phyloP scores from a whole-genome alignment of 2,113 vertebrate species.

The Notothenia rossii region DNA sequence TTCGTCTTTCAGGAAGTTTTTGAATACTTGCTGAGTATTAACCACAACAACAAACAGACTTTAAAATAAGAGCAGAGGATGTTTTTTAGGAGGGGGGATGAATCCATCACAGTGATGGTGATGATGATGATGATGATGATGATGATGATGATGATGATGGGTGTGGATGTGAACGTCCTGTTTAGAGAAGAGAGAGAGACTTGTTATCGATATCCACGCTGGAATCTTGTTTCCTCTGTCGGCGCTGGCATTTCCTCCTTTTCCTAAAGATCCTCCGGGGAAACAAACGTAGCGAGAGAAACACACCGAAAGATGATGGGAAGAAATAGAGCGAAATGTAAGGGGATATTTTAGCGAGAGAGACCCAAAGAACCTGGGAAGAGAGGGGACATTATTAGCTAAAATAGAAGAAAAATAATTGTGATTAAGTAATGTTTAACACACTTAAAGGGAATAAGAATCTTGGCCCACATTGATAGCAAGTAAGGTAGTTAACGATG shows the following conservation, averaged over 20 bases:
- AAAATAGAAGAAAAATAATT: no score
- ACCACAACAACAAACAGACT: no score
- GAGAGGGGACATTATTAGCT: no score
- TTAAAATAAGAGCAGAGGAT: neutral
- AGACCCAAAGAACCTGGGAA: neutral
- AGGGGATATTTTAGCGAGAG: neutral
- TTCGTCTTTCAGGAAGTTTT: constrained; percentile 32
- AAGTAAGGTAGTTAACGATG: no score
- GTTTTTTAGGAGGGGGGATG: constrained; percentile 3
- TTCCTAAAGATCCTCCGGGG: neutral
- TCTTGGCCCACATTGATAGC: no score
- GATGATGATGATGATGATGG: constrained; percentile 35
- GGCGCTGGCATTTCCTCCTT: constrained; percentile 67
- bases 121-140: neutral
- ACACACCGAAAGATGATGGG: neutral
- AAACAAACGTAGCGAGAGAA: neutral
- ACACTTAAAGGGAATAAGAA: no score
- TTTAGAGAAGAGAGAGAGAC: constrained; percentile 46
- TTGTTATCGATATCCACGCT: constrained; percentile 43
- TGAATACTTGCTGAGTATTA: neutral
- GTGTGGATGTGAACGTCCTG: constrained; percentile 63
- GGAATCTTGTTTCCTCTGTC: constrained; percentile 57
- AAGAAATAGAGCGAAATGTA: no score
- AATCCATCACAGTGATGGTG: constrained; percentile 8
- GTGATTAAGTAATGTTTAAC: no score